Evolutionary conservation across 1,140 invertebrate genomes (phyloP).

Genomic region (Heliconius eleuchia): DNA sequence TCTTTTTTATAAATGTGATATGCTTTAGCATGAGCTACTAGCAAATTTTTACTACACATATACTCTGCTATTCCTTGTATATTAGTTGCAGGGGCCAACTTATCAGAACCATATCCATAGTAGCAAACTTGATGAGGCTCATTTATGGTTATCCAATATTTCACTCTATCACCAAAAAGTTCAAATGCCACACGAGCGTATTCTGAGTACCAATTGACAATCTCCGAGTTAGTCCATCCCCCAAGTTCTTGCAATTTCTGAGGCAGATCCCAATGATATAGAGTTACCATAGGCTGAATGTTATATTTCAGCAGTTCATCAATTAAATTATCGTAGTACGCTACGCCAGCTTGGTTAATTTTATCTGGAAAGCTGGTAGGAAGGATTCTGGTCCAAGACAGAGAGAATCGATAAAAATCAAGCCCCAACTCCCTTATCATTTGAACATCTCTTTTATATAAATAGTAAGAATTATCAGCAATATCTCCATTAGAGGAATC

Average conservation of each 20-base stretch:
- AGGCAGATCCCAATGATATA: constrained; percentile 86
- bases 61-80: constrained; percentile 79
- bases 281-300: constrained; percentile 83
- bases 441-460: constrained; percentile 77
- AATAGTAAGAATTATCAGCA: constrained; percentile 60
- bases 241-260: constrained; percentile 83
- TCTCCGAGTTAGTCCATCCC: constrained; percentile 84
- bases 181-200: constrained; percentile 83
- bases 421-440: constrained; percentile 78
- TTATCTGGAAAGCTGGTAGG: constrained; percentile 82
- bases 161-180: constrained; percentile 84
- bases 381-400: constrained; percentile 84
- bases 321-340: constrained; percentile 84
- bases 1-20: constrained; percentile 83
- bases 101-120: constrained; percentile 78
- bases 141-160: constrained; percentile 86
- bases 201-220: constrained; percentile 84
- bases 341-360: constrained; percentile 82
- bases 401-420: constrained; percentile 84
- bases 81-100: constrained; percentile 75
- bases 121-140: constrained; percentile 84
- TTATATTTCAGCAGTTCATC: constrained; percentile 80
- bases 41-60: constrained; percentile 59
- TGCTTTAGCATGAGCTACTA: constrained; percentile 63
- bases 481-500: constrained; percentile 79